phyloP scores from a whole-genome alignment of 2,797 vertebrate genomes.

The Gymnoscopelus braueri region DNA sequence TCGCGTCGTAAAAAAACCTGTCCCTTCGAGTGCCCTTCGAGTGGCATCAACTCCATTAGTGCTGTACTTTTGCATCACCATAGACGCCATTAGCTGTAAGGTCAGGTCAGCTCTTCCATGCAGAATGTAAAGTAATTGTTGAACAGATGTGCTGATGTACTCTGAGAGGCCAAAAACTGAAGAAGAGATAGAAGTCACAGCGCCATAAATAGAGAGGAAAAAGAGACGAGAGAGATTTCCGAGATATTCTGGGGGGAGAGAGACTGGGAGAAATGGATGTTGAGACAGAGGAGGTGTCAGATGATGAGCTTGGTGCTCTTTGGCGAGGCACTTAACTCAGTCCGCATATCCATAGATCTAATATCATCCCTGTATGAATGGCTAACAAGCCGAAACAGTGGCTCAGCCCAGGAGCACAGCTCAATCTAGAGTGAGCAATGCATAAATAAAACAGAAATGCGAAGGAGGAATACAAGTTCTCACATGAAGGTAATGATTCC shows the following conservation, averaged over 20 bases:
- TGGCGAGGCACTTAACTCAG: neutral
- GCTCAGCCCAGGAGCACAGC: neutral
- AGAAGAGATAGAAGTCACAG: neutral
- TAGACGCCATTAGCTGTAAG: constrained; percentile 17
- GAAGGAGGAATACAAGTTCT: neutral
- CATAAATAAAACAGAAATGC: neutral
- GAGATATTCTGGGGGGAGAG: neutral
- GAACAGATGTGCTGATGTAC: too few species aligned
- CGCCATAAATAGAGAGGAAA: neutral
- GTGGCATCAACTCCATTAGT: constrained; percentile 13
- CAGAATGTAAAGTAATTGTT: too few species aligned
- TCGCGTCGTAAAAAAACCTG: too few species aligned
- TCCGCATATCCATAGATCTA: neutral
- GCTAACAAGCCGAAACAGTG: neutral
- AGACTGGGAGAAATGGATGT: too few species aligned
- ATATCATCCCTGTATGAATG: neutral
- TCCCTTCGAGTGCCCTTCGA: neutral
- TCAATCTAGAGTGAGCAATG: neutral
- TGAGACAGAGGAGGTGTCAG: neutral
- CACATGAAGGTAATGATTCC: too few species aligned
- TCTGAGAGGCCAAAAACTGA: too few species aligned
- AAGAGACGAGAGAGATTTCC: neutral
- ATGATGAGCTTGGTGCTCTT: neutral
- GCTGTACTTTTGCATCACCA: neutral
- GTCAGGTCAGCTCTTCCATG: neutral